These are phyloP conservation scores for Taurulus bubalis DNA, from an alignment of 2,113 vertebrate species.

Conservation along the genomic window DNA sequence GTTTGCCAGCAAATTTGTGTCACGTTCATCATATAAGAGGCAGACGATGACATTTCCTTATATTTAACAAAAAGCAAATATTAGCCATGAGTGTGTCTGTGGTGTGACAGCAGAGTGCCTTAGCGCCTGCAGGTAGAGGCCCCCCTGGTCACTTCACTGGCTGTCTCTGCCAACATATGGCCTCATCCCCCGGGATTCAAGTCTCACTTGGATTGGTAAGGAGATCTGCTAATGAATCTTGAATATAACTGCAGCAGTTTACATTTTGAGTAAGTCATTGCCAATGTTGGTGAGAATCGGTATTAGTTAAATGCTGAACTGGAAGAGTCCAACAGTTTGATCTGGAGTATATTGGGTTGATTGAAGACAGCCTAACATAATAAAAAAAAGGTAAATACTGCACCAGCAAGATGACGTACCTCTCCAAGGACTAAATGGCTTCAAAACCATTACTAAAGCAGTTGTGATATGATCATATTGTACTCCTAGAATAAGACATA, in stretches of 20 bases:
- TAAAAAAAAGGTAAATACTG: background rate
- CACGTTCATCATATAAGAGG: constrained; percentile 1
- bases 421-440: background rate
- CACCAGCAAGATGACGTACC: background rate
- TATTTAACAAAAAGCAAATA: constrained; percentile 21
- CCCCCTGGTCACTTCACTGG: constrained; percentile 41
- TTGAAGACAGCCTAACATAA: background rate
- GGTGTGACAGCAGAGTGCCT: constrained; percentile 36
- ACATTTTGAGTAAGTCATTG: background rate
- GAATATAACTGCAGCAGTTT: background rate
- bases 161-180: constrained; percentile 56
- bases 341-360: background rate
- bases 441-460: background rate
- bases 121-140: constrained; percentile 51
- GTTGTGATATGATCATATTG: background rate
- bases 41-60: constrained; percentile 2
- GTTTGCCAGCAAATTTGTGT: background rate
- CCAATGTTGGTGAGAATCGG: background rate
- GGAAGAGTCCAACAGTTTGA: background rate
- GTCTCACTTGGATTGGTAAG: constrained; percentile 5
- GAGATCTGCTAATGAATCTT: background rate
- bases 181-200: constrained; percentile 30
- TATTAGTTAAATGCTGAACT: background rate
- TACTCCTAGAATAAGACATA: background rate
- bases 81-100: constrained; percentile 12